Percentiles rank a stretch among this genome's conserved stretches.
phyloP scores from a whole-genome alignment of 92 coral and sea anemone species.

The Montipora capitata region DNA sequence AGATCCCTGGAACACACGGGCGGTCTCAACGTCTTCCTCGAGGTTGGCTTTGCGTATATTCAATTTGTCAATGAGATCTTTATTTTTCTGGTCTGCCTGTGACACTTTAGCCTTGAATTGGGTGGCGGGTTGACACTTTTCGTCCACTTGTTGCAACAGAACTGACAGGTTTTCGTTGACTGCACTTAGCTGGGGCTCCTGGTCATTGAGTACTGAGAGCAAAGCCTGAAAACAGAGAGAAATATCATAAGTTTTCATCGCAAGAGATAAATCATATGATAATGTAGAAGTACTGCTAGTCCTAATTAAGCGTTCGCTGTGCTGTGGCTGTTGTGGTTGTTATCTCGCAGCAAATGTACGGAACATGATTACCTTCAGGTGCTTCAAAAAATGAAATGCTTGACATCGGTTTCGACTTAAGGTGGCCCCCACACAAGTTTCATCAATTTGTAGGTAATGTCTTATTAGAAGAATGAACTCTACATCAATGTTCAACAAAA shows the following conservation, averaged over 20 bases:
- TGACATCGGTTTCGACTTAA: too few species aligned
- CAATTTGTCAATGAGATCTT: slow-evolving; percentile 85
- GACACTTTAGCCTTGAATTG: slow-evolving; percentile 82
- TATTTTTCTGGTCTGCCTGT: slow-evolving; percentile 77
- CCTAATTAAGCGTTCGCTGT: too few species aligned
- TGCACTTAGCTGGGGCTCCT: slow-evolving; percentile 76
- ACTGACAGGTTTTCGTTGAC: slow-evolving; percentile 75
- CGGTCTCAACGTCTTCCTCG: slow-evolving; percentile 85
- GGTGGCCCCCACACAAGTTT: too few species aligned
- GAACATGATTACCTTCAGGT: too few species aligned
- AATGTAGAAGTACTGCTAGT: not conserved
- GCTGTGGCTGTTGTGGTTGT: too few species aligned
- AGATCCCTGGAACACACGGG: slow-evolving; percentile 88
- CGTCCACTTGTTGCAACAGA: slow-evolving; percentile 86
- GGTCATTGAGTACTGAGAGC: slow-evolving; percentile 74
- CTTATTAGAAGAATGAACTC: too few species aligned
- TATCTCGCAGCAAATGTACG: too few species aligned
- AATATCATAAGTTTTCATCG: too few species aligned
- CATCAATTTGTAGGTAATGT: too few species aligned
- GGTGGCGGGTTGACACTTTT: slow-evolving; percentile 86
- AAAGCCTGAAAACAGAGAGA: slow-evolving; percentile 54
- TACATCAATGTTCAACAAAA: too few species aligned
- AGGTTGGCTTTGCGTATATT: slow-evolving; percentile 83
- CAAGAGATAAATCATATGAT: not conserved
- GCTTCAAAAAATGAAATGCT: too few species aligned